Evolutionary conservation across 2,797 vertebrate species (phyloP).

Genomic region (Phalloptychus januarius): DNA sequence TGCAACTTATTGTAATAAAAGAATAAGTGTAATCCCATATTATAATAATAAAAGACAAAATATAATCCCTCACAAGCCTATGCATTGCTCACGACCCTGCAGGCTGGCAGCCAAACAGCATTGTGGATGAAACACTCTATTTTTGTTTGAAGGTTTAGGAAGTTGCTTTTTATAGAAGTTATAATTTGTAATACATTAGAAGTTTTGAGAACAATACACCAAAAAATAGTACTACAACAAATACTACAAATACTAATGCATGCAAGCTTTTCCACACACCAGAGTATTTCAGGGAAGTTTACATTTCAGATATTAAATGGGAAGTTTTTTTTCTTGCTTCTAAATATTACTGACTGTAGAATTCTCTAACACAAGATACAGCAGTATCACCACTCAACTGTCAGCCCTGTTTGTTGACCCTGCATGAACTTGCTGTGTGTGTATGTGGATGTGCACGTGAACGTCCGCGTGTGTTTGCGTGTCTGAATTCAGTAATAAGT

Average conservation of each 20-base stretch:
- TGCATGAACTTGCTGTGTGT: slow-evolving; percentile 47
- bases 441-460: not conserved
- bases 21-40: too few relatives aligned
- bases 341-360: not conserved
- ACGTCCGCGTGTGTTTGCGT: slow-evolving; percentile 4
- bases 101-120: not conserved
- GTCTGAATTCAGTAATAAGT: not conserved
- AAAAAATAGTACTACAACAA: not conserved
- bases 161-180: not conserved
- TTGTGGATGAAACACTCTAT: slow-evolving; percentile 1
- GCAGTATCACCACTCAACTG: slow-evolving; percentile 81
- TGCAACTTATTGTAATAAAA: too few relatives aligned
- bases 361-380: slow-evolving; percentile 45
- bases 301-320: not conserved
- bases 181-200: not conserved
- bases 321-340: not conserved
- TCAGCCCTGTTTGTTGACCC: slow-evolving; percentile 67
- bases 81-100: not conserved
- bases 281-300: not conserved
- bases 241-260: not conserved
- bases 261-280: not conserved
- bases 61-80: too few relatives aligned
- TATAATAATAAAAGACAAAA: too few relatives aligned
- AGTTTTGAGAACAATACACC: not conserved
- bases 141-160: not conserved